Percentiles rank a stretch among this genome's conserved stretches.
These are phyloP conservation scores for Orientallactaga sibirica DNA, from an alignment of 2,797 vertebrate genomes.

Conservation along the genomic window DNA sequence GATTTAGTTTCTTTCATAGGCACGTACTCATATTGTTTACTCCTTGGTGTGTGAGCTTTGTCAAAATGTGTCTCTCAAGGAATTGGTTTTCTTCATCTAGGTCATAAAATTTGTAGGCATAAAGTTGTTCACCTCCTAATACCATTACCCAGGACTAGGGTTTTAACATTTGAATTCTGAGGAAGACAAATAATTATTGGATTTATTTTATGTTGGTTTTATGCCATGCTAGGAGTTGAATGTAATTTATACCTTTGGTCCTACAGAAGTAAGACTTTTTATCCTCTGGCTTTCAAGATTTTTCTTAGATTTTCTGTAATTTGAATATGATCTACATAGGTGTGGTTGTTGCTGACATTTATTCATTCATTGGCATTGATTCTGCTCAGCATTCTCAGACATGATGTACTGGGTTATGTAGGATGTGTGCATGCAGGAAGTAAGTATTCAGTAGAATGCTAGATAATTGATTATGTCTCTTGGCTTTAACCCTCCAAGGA, in stretches of 20 bases:
- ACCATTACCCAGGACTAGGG: too few species aligned
- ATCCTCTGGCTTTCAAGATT: background rate
- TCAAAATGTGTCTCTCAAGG: background rate
- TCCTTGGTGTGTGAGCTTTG: background rate
- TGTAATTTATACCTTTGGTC: constrained; percentile 21
- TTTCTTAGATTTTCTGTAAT: constrained; percentile 20
- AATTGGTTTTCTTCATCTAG: background rate
- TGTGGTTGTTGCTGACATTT: background rate
- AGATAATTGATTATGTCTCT: background rate
- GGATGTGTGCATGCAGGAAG: background rate
- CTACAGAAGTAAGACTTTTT: background rate
- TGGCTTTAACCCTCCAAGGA: background rate
- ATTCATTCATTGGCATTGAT: background rate
- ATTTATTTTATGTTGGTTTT: too few species aligned
- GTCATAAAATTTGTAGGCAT: background rate
- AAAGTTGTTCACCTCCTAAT: background rate
- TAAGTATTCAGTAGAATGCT: background rate
- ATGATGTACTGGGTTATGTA: background rate
- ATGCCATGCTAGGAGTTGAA: background rate
- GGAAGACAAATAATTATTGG: too few species aligned
- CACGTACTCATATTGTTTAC: background rate
- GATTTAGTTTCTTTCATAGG: background rate
- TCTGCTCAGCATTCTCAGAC: background rate
- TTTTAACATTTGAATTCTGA: too few species aligned
- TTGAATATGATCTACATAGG: background rate